Evolutionary conservation across 2,113 vertebrate genomes (phyloP).

Genomic region (Ibidorhyncha struthersii): DNA sequence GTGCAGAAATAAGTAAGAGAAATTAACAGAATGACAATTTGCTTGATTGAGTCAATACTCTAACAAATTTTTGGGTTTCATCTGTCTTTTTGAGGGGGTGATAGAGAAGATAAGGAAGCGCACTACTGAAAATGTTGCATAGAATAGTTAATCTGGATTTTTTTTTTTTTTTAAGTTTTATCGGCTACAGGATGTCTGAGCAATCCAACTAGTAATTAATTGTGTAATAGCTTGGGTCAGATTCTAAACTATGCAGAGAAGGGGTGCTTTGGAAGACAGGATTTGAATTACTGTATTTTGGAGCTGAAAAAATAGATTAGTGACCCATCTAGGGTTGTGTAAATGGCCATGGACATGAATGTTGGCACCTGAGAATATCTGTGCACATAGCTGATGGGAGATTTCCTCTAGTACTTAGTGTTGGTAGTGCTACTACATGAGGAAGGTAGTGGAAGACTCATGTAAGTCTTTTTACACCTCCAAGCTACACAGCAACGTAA

Average conservation of each 20-base stretch:
- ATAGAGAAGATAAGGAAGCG: neutral
- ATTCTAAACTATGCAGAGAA: neutral
- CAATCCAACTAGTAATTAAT: neutral
- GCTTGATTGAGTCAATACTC: neutral
- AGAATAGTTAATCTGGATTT: neutral
- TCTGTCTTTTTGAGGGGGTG: neutral
- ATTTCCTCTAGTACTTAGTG: neutral
- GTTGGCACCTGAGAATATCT: neutral
- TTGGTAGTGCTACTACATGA: neutral
- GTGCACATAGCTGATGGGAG: neutral
- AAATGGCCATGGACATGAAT: neutral
- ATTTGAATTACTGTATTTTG: neutral
- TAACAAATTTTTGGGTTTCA: neutral
- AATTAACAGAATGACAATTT: neutral
- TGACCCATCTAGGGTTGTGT: neutral
- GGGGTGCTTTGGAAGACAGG: neutral
- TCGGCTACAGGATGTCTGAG: neutral
- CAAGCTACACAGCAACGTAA: neutral
- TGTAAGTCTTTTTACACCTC: neutral
- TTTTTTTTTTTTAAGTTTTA: neutral
- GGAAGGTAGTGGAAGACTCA: neutral
- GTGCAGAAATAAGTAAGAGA: constrained; percentile 2
- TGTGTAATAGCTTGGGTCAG: neutral
- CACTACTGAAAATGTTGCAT: neutral
- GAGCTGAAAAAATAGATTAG: neutral